phyloP scores from a whole-genome alignment of 2,113 vertebrate genomes.

The Hypanus sabinus region DNA sequence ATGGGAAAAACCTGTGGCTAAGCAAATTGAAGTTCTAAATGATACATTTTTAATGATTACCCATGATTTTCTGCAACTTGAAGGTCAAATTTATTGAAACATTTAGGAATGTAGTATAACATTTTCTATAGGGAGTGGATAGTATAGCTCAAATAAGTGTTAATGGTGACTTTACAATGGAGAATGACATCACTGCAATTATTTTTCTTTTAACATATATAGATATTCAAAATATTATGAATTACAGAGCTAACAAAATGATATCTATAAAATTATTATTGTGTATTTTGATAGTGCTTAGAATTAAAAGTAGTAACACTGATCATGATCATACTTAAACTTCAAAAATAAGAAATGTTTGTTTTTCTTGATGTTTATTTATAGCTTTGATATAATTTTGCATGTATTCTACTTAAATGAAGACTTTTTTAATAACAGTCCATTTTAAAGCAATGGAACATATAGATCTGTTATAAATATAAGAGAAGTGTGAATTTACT shows the following conservation, averaged over 20 bases:
- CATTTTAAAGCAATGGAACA: not conserved
- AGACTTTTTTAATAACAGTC: not conserved
- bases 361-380: not conserved
- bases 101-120: not conserved
- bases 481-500: not conserved
- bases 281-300: not conserved
- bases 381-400: not conserved
- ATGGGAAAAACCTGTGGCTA: too few relatives aligned
- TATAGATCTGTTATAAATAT: not conserved
- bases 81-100: not conserved
- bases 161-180: not conserved
- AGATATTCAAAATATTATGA: not conserved
- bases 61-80: not conserved
- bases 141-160: not conserved
- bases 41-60: too few relatives aligned
- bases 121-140: not conserved
- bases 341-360: not conserved
- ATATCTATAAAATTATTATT: not conserved
- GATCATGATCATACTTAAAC: not conserved
- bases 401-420: not conserved
- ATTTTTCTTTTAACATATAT: not conserved
- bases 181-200: not conserved
- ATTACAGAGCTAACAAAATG: not conserved
- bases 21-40: too few relatives aligned
- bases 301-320: not conserved